Evolutionary conservation across 92 coral and sea anemone species (phyloP).

Genomic region (Epizoanthus ramosus): DNA sequence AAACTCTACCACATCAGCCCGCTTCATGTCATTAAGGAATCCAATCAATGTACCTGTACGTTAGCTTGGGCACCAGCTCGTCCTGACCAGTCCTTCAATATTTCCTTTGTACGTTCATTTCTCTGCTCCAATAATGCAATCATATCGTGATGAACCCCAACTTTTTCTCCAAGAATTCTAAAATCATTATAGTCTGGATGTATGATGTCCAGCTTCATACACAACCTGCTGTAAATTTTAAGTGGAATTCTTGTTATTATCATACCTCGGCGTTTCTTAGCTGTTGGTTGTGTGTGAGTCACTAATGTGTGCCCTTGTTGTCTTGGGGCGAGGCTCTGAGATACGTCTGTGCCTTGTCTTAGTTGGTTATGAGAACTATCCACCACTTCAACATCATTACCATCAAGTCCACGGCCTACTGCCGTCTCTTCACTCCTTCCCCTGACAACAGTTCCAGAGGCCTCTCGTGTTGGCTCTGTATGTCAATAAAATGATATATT

Average conservation of each 20-base stretch:
- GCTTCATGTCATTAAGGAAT: neutral
- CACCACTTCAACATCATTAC: neutral
- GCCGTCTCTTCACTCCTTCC: neutral
- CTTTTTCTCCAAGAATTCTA: neutral
- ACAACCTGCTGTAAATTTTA: neutral
- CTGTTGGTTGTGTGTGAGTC: neutral
- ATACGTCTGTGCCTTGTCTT: too few relatives aligned
- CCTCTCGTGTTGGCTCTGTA: neutral
- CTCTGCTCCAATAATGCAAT: neutral
- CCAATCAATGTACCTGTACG: neutral
- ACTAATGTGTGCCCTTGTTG: neutral
- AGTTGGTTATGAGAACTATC: neutral
- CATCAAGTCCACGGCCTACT: neutral
- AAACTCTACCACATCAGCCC: neutral
- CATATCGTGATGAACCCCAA: neutral
- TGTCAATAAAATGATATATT: too few relatives aligned
- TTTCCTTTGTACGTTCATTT: neutral
- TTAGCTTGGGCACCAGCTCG: neutral
- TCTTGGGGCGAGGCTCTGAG: neutral
- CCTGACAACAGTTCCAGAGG: neutral
- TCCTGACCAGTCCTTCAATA: neutral
- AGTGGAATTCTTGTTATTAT: neutral
- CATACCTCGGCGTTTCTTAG: neutral
- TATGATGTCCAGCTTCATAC: neutral
- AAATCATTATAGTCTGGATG: neutral